These are phyloP conservation scores for Metridium senile DNA, from an alignment of 92 coral and sea anemone genomes.

Conservation along the genomic window DNA sequence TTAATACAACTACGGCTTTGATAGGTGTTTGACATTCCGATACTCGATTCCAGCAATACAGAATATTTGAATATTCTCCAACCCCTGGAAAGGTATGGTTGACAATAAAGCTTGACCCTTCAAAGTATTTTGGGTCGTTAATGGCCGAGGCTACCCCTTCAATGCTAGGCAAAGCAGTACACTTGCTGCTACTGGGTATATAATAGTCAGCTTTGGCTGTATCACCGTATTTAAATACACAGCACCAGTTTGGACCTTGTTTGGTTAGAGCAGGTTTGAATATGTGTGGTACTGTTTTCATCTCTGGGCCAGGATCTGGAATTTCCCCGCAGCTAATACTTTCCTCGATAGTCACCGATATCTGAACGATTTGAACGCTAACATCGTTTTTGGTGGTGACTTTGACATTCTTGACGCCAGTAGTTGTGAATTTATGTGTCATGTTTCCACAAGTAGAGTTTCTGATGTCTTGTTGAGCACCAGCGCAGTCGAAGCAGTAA, in stretches of 20 bases:
- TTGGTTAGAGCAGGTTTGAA: constrained; percentile 31
- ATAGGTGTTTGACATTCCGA: constrained; percentile 12
- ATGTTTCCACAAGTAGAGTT: constrained; percentile 19
- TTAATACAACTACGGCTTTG: constrained; percentile 21
- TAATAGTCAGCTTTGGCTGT: not conserved
- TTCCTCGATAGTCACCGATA: constrained; percentile 18
- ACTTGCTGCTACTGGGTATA: constrained; percentile 6
- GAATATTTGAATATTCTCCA: constrained; percentile 13
- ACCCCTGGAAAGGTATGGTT: constrained; percentile 11
- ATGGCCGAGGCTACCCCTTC: not conserved
- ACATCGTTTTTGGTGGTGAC: constrained; percentile 51
- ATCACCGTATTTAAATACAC: constrained; percentile 23
- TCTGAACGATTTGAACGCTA: constrained; percentile 2
- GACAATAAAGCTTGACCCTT: constrained; percentile 2
- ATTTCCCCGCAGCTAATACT: constrained; percentile 34
- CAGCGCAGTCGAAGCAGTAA: constrained; percentile 42
- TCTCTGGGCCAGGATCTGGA: constrained; percentile 44
- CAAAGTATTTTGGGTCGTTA: not conserved
- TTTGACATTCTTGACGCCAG: constrained; percentile 34
- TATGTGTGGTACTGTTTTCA: constrained; percentile 6
- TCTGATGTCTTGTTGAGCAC: constrained; percentile 7
- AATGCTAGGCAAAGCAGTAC: not conserved
- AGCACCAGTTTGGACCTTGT: constrained; percentile 50
- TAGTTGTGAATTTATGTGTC: constrained; percentile 39
- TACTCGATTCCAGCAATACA: constrained; percentile 44